A percentile compares a stretch with the other conserved stretches of the same genome.
Conservation (phyloP, 2,113 vertebrate genomes). For the Nothocercus nigrocapillus region DNA sequence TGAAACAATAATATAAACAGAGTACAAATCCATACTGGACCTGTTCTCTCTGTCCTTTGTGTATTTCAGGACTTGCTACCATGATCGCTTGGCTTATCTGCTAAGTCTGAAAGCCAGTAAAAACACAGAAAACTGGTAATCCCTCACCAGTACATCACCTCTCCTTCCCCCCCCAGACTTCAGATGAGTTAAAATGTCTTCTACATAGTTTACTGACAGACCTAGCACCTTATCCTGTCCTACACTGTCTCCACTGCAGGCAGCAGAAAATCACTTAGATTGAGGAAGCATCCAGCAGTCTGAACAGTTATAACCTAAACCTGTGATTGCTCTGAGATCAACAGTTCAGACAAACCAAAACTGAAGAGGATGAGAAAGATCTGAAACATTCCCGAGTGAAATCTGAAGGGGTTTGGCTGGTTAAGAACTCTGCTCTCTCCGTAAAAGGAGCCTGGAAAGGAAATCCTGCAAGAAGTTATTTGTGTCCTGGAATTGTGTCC, state of each 20-base stretch:
- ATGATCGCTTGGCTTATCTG: background rate
- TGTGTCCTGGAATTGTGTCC: accelerated
- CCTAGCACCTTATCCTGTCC: background rate
- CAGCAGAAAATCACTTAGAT: background rate
- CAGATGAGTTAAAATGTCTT: background rate
- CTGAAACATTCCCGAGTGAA: constrained; percentile 53
- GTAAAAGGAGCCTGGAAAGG: constrained; percentile 45
- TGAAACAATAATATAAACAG: accelerated
- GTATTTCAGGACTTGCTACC: background rate
- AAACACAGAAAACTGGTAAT: background rate
- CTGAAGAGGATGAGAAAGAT: constrained; percentile 56
- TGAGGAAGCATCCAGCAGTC: background rate
- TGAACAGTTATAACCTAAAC: background rate
- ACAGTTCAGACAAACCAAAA: constrained; percentile 43
- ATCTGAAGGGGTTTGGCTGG: constrained; percentile 49
- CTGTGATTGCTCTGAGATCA: constrained; percentile 59
- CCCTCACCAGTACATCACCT: background rate
- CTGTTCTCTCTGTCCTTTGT: background rate
- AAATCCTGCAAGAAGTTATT: background rate
- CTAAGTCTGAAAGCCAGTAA: background rate
- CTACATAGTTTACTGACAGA: background rate
- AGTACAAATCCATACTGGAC: background rate
- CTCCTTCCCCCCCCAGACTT: background rate
- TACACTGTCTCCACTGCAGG: background rate
- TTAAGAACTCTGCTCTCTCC: constrained; percentile 41